Percentiles rank a stretch among this genome's conserved stretches.
Conservation (phyloP, 2,888 invertebrate species). For the Mimas tiliae region DNA sequence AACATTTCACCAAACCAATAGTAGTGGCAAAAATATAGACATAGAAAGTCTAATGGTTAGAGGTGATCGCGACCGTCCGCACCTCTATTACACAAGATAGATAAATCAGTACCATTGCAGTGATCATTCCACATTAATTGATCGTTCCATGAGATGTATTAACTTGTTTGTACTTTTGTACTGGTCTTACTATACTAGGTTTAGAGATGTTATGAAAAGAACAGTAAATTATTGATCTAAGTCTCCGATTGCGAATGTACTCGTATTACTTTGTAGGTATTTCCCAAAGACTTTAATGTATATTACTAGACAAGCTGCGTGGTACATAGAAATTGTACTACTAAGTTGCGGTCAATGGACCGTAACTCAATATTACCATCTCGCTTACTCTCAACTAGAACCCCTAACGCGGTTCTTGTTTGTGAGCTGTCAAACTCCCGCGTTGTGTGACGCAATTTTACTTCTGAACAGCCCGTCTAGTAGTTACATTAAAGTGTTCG, state of each 20-base stretch:
- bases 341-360: too few species aligned
- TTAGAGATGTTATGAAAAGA: not conserved
- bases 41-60: constrained; percentile 27
- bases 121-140: constrained; percentile 46
- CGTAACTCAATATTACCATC: too few species aligned
- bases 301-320: too few species aligned
- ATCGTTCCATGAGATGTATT: constrained; percentile 34
- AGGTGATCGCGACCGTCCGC: constrained; percentile 30
- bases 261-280: not conserved
- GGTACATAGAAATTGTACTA: too few species aligned
- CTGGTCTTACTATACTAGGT: constrained; percentile 2
- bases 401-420: too few species aligned
- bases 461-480: too few species aligned
- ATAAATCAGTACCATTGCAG: constrained; percentile 44
- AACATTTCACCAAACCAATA: not conserved
- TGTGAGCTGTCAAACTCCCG: too few species aligned
- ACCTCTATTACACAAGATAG: constrained; percentile 36
- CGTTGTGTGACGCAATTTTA: too few species aligned
- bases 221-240: not conserved
- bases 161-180: constrained; percentile 9
- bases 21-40: not conserved
- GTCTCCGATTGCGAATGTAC: not conserved
- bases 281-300: too few species aligned
- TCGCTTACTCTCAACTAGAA: too few species aligned
- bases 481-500: too few species aligned